These are phyloP conservation scores for Hyperoplus immaculatus DNA, from an alignment of 2,797 vertebrate species.

Conservation along the genomic window DNA sequence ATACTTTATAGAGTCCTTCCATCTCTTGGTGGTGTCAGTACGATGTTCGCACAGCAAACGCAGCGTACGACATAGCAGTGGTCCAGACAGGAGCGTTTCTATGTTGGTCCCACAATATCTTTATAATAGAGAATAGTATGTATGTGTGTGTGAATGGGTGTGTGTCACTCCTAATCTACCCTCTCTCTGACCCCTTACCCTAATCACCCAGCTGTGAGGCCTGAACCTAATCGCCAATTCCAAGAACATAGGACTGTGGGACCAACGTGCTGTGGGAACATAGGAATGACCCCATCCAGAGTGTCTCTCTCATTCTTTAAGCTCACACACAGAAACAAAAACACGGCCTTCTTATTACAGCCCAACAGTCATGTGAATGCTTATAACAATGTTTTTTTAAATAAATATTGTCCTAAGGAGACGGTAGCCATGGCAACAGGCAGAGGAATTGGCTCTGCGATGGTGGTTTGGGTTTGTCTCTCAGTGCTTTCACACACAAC, in stretches of 20 bases:
- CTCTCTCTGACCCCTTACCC: too few species aligned
- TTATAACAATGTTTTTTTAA: slow-evolving; percentile 64
- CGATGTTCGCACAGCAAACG: background rate
- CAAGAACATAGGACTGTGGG: too few species aligned
- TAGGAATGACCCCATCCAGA: too few species aligned
- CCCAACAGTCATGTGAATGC: slow-evolving; percentile 52
- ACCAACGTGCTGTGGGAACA: too few species aligned
- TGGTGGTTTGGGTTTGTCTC: slow-evolving; percentile 52
- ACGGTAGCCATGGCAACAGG: slow-evolving; percentile 75
- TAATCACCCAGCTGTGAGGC: too few species aligned
- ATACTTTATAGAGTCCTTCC: slow-evolving; percentile 1
- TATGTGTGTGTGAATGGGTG: too few species aligned
- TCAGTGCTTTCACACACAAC: slow-evolving; percentile 33
- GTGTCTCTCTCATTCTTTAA: slow-evolving; percentile 30
- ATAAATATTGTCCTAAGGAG: slow-evolving; percentile 69
- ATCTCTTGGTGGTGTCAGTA: slow-evolving; percentile 4
- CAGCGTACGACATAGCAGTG: slow-evolving; percentile 10
- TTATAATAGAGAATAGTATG: too few species aligned
- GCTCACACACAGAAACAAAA: slow-evolving; percentile 30
- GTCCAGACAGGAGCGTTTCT: background rate
- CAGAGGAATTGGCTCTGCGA: slow-evolving; percentile 53
- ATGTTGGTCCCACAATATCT: too few species aligned
- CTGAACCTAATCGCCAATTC: too few species aligned
- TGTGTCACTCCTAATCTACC: too few species aligned
- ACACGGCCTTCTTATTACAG: slow-evolving; percentile 30